Evolutionary conservation across 2,113 vertebrate species (phyloP).

Genomic region (Thermophis baileyi): DNA sequence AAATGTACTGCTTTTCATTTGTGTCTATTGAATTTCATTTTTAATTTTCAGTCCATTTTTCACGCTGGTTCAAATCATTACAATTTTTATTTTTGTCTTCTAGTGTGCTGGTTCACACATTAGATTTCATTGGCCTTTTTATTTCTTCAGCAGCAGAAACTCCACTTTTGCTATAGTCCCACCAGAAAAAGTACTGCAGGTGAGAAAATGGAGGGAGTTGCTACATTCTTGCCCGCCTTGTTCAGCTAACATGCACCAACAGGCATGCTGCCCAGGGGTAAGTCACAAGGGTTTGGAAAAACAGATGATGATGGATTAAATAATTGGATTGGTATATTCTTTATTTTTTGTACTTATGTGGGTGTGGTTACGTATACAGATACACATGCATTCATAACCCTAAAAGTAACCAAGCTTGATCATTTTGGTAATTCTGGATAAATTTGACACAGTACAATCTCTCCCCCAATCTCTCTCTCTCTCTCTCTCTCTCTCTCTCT

Average conservation of each 20-base stretch:
- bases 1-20: not conserved
- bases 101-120: not conserved
- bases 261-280: not conserved
- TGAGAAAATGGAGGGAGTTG: not conserved
- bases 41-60: not conserved
- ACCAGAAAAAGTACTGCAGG: not conserved
- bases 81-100: not conserved
- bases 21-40: not conserved
- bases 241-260: not conserved
- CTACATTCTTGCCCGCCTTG: not conserved
- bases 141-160: not conserved
- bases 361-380: not conserved
- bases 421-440: not conserved
- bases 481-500: not conserved
- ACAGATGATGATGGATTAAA: not conserved
- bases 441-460: not conserved
- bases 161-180: not conserved
- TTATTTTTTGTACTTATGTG: not conserved
- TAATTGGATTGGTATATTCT: not conserved
- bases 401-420: not conserved
- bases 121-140: not conserved
- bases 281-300: not conserved
- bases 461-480: not conserved
- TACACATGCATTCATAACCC: not conserved
- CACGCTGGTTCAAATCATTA: not conserved